phyloP scores from a whole-genome alignment of 2,113 vertebrate genomes.

The Nycticryphes semicollaris region DNA sequence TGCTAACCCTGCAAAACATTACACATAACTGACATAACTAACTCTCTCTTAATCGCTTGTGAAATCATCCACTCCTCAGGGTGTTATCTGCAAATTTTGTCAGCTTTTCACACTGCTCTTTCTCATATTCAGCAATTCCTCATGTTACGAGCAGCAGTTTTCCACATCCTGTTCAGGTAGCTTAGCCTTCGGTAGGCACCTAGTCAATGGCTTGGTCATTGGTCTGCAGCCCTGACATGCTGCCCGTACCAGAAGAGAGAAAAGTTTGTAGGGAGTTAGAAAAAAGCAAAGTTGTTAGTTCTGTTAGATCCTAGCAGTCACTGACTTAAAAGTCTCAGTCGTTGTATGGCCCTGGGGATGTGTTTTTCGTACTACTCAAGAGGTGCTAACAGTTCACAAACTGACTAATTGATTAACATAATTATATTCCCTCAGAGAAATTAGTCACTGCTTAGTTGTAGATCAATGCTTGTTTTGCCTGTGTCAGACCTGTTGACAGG shows the following conservation, averaged over 20 bases:
- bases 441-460: background rate
- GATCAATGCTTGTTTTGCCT: background rate
- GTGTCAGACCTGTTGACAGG: background rate
- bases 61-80: background rate
- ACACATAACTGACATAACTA: background rate
- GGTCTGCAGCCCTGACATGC: background rate
- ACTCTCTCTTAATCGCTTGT: background rate
- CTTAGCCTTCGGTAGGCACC: accelerated
- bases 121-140: background rate
- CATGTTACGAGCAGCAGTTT: background rate
- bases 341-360: background rate
- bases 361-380: background rate
- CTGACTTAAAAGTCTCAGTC: background rate
- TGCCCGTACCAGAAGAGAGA: background rate
- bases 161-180: background rate
- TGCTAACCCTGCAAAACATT: background rate
- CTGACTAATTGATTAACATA: background rate
- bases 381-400: background rate
- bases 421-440: background rate
- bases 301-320: background rate
- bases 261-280: background rate
- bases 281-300: background rate
- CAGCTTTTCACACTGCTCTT: background rate
- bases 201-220: background rate
- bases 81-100: background rate